phyloP scores from a whole-genome alignment of 2,797 vertebrate genomes.

The Smutsia gigantea region DNA sequence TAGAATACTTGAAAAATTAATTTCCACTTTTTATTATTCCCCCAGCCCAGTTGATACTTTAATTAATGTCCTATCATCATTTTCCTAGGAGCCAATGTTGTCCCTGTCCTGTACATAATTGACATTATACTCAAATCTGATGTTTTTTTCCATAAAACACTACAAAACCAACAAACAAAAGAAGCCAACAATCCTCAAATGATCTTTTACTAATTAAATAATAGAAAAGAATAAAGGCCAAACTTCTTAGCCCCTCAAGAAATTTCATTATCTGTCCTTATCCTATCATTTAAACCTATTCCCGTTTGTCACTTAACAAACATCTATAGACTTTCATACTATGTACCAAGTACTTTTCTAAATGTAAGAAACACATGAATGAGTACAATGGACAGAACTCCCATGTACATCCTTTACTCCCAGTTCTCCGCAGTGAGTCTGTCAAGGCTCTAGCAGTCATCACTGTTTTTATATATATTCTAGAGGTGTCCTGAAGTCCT shows the following conservation, averaged over 20 bases:
- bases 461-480: not conserved
- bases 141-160: not conserved
- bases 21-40: not conserved
- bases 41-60: not conserved
- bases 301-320: not conserved
- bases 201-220: not conserved
- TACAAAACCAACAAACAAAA: not conserved
- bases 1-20: not conserved
- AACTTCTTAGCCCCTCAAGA: not conserved
- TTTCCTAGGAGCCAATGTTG: not conserved
- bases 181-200: not conserved
- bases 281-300: not conserved
- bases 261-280: not conserved
- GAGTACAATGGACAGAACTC: not conserved
- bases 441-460: not conserved
- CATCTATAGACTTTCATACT: not conserved
- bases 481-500: not conserved
- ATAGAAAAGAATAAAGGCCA: not conserved
- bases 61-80: not conserved
- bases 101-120: not conserved
- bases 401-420: not conserved
- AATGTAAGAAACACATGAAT: not conserved
- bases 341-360: not conserved
- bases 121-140: not conserved
- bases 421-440: not conserved